Conservation (phyloP, 1,140 invertebrate species). For the Formica selysi region DNA sequence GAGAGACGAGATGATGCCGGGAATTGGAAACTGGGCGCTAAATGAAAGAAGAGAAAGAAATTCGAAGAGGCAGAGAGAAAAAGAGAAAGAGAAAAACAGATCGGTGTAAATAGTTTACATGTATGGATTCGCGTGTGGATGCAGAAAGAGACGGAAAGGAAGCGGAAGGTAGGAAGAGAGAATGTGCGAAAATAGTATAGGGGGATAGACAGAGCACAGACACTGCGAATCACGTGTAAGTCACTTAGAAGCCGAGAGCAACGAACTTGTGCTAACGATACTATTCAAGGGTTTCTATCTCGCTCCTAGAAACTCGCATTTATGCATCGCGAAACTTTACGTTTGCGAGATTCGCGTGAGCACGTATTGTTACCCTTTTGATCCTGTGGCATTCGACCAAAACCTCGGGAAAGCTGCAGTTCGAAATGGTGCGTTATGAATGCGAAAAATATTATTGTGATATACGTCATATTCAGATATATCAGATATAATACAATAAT, state of each 20-base stretch:
- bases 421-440: not conserved
- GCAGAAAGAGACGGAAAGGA: conserved; percentile 53
- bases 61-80: not conserved
- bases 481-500: too few species aligned
- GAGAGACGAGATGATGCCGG: not conserved
- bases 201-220: not conserved
- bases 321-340: not conserved
- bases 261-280: conserved; percentile 50
- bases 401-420: not conserved
- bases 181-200: conserved; percentile 57
- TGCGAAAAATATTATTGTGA: not conserved
- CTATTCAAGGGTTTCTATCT: conserved; percentile 44
- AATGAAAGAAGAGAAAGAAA: not conserved
- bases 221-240: conserved; percentile 12
- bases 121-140: conserved; percentile 5
- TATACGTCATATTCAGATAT: too few species aligned
- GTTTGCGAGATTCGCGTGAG: conserved; percentile 1
- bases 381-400: not conserved
- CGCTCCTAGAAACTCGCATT: conserved; percentile 20
- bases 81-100: not conserved
- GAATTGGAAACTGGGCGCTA: conserved; percentile 39
- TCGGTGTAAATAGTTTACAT: not conserved
- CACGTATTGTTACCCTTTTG: not conserved
- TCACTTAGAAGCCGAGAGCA: conserved; percentile 24
- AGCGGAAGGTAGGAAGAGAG: not conserved